Evolutionary conservation across 2,888 invertebrate species (phyloP), one percentile per base, ranked within the genome.

Genomic region (Plagiodera versicolora): DNA sequence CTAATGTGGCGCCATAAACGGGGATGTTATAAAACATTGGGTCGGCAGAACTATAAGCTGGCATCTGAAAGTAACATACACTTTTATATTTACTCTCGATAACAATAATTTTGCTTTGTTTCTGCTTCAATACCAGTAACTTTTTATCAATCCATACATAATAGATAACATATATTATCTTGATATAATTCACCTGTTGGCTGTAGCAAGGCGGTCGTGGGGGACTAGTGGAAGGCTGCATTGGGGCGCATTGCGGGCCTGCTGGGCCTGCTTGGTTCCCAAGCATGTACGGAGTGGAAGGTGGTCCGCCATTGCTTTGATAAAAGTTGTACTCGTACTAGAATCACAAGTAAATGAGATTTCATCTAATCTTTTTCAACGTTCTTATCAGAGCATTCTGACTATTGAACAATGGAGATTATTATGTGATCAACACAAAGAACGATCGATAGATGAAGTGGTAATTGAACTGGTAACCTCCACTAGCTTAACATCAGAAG

Each of bases 241-340:
- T 61, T 24, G 66, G 63, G 54, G 61, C 56, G 32, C 66, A 61
- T 35, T 65, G 69, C 55, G 60, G 67, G 48, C 51, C 67, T 60
- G 65, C 70, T 48, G 65, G 64, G 64, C 68, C 65, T 35, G 67
- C 67, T 49, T 67, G 67, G 35, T 66, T 67, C 59, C 67, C 67
- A 18, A 66, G 60, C 53, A 68, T 53, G 49, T 68, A 67, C 20
- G 64, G 70, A 28, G 66, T 58, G 30, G 65, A 32, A 10, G 65
- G 65, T 45, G 64, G 59, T 56, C 72, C 75, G 69, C 77, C 77
- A 70, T 75, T 76, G 70, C 74, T 76, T 64, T 72, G 66, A 71
- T 75, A 78, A 70, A 77, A 78, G 70, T 74, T 74, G 73, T 74
- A 78, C 30, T 78, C 78, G 70, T 77, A 78, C 78, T 79, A 71